phyloP scores from a whole-genome alignment of 2,888 invertebrate species.

The Drosophila koepferae region DNA sequence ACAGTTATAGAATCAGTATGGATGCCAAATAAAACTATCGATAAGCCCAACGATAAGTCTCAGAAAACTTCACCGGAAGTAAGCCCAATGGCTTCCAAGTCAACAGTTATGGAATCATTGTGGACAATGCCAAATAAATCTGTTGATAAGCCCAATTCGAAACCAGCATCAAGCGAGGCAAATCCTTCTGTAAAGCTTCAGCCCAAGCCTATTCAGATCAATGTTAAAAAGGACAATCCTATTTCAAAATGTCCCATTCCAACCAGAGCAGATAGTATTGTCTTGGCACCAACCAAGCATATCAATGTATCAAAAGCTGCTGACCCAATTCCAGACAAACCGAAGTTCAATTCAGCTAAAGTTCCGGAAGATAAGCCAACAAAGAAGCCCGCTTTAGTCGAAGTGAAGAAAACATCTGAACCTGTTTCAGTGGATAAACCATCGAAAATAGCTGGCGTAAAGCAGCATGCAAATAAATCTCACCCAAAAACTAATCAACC shows the following conservation, averaged over 20 bases:
- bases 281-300: neutral
- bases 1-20: too few relatives aligned
- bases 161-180: neutral
- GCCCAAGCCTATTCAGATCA: rapidly evolving
- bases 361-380: neutral
- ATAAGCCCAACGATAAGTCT: too few relatives aligned
- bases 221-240: neutral
- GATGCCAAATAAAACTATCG: too few relatives aligned
- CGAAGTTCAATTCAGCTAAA: too few relatives aligned
- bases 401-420: neutral
- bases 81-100: too few relatives aligned
- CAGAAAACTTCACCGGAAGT: too few relatives aligned
- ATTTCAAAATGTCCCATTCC: neutral
- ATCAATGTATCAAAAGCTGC: too few relatives aligned
- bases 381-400: neutral
- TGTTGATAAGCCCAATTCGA: rapidly evolving
- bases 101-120: too few relatives aligned
- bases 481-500: neutral
- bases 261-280: neutral
- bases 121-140: too few relatives aligned
- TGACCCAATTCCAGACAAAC: too few relatives aligned
- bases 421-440: neutral
- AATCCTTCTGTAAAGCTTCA: neutral
- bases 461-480: neutral
- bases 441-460: neutral